phyloP scores from a whole-genome alignment of 2,797 vertebrate genomes.

The Gallirallus australis region DNA sequence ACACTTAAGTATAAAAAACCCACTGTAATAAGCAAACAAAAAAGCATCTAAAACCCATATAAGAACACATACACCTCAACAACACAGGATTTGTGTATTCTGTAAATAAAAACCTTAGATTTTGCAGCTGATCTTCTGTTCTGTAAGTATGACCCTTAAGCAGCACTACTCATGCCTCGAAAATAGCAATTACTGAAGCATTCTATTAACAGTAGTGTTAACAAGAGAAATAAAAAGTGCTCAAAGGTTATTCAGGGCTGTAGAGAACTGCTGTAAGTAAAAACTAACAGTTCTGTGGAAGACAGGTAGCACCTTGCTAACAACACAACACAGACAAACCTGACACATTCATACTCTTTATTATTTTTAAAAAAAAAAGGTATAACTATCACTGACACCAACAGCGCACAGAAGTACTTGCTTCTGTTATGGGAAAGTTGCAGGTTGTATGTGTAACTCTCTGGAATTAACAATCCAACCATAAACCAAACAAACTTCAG shows the following conservation, averaged over 20 bases:
- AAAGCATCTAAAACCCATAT: not conserved
- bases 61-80: not conserved
- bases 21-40: not conserved
- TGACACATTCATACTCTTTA: not conserved
- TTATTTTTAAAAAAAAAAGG: not conserved
- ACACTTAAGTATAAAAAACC: rapidly evolving
- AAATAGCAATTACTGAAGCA: not conserved
- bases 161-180: not conserved
- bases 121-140: not conserved
- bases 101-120: not conserved
- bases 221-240: not conserved
- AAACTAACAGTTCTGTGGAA: not conserved
- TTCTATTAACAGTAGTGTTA: not conserved
- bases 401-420: not conserved
- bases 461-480: not conserved
- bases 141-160: not conserved
- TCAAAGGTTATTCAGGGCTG: not conserved
- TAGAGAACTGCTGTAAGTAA: not conserved
- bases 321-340: not conserved
- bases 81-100: not conserved
- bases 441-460: not conserved
- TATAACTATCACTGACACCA: not conserved
- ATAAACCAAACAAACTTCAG: slow-evolving; percentile 16
- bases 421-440: not conserved
- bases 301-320: not conserved